Evolutionary conservation across 2,113 vertebrate species (phyloP), one percentile per base, ranked within the genome.

Genomic region (Suncus etruscus): DNA sequence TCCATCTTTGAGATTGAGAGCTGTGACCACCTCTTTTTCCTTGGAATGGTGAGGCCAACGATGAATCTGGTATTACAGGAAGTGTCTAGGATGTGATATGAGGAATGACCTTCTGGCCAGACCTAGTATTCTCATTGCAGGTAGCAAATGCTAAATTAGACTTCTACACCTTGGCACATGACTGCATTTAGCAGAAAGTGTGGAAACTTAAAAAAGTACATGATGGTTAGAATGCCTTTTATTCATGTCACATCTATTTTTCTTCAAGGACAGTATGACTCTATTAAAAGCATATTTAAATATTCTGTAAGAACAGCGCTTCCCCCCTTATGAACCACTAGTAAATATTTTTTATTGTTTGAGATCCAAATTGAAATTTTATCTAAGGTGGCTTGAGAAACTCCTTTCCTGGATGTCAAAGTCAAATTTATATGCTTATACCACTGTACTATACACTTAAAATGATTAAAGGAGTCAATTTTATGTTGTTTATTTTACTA

Each of bases 271-370:
- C 39, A 75, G 32, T 65, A 84, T 84, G 27, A 11, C 4, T 93
- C 88, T 92, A 27, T 89, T 81, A 82, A 75, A 63, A 29, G 82
- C 10, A 92, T 39, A 39, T 39, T 39, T 87, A 66, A 65, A 87
- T 61, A 61, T 61, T 61, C 18, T 75, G 0, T 79, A 85, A 18
- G 77, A 51, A 61, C 16, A 61, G 6, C 20, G 58, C 58, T 54
- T 14, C 58, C 58, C 1, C 58, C 54, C 54, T 61, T 61, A 61
- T 61, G 58, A 61, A 61, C 18, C 58, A 61, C 22, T 61, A 61
- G 18, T 61, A 61, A 61, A 22, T 61, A 61, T 22, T 61, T 61
- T 61, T 61, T 61, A 61, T 54, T 61, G 58, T 61, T 61, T 61
- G 22, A 61, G 58, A 61, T 16, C 58, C 58, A 61, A 61, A 61